Base-by-base conservation (phyloP, 92 coral and sea anemone species). In the Actinernus sp. region DNA sequence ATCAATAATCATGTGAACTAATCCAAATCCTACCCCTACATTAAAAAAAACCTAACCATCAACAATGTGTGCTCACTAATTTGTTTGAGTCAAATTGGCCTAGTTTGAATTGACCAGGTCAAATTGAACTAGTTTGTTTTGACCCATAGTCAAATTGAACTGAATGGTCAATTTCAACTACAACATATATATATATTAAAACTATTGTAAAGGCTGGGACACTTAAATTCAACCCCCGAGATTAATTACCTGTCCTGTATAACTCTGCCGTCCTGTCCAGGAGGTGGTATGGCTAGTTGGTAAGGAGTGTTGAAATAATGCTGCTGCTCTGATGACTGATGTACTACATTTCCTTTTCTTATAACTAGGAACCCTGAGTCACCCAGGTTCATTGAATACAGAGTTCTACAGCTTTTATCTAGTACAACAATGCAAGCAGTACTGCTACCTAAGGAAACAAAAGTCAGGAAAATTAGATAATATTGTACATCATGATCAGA, bases 231-330 rank as follows among this genome's bases (percentile, higher is more conserved):
- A n/a, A n/a, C n/a, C n/a, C n/a, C n/a, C n/a, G n/a, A n/a, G n/a
- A n/a, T n/a, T n/a, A n/a, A n/a, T n/a, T 63, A 93, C 98, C 90
- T 93, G 84, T 93, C 98, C 73, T 93, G 93, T 67, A 93, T 93
- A 20, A 89, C 93, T 61, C 85, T 61, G 3, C 98, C 98, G 31
- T 82, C 98, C 41, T 93, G 96, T 37, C 88, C 97, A 22, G 98
- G 98, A 10, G 98, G 98, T 48, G 98, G 98, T 20, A 93, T 78
- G 4, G 98, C 98, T 22, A 93, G 88, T 45, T 93, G 98, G 52
- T 86, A 93, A 22, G 98, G 98, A 29, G 98, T 90, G 32, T 93
- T 93, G 54, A 93, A 93, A 69, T 93, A 93, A 52, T 93, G 98
- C 24, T 93, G 98, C 40, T 90, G 96, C 24, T 91, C 93, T 28